phyloP scores from a whole-genome alignment of 2,888 invertebrate species.

The Syrphus vitripennis region DNA sequence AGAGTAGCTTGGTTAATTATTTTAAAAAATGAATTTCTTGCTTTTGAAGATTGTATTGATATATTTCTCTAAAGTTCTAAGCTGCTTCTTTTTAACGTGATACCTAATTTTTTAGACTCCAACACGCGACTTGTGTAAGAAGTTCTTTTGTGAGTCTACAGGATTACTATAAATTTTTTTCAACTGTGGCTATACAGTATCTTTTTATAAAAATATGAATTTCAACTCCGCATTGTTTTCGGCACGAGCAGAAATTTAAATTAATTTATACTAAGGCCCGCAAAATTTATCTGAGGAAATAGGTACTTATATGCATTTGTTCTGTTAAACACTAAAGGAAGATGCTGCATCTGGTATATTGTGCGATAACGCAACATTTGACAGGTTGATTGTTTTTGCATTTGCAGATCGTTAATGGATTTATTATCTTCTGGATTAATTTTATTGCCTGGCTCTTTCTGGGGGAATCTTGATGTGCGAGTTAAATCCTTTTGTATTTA shows the following conservation, averaged over 20 bases:
- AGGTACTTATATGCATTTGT: background rate
- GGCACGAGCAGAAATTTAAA: background rate
- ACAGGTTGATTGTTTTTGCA: constrained; percentile 39
- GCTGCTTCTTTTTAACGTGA: no score
- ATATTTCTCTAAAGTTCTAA: no score
- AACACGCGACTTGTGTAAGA: no score
- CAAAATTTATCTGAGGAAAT: background rate
- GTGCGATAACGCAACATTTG: constrained; percentile 20
- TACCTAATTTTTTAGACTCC: no score
- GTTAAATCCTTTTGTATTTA: background rate
- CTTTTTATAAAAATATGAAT: no score
- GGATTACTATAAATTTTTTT: no score
- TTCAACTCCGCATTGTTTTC: background rate
- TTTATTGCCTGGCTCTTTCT: background rate
- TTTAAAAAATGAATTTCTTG: no score
- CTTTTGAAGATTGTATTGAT: no score
- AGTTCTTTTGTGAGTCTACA: no score
- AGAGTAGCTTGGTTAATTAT: no score
- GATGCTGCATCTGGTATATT: constrained; percentile 9
- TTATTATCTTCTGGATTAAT: constrained; percentile 15
- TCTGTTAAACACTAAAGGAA: no score
- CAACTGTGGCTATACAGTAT: no score
- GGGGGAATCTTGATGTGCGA: background rate
- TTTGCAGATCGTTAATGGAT: constrained; percentile 11
- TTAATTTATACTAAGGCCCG: background rate